Evolutionary conservation across 2,888 invertebrate species (phyloP).

Genomic region (Nemurella pictetii): DNA sequence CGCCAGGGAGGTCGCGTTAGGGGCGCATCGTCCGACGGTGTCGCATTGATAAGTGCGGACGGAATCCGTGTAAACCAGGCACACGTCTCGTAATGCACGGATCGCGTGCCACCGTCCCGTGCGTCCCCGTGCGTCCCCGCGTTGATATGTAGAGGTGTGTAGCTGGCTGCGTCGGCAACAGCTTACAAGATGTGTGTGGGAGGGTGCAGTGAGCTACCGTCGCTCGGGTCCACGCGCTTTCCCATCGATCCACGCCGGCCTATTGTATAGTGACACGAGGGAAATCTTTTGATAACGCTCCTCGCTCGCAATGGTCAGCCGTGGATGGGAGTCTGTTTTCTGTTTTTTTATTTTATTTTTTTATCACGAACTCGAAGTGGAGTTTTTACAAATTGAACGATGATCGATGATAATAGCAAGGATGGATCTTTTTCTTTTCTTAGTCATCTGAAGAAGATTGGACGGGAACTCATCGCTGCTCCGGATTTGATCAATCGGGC

Average conservation of each 20-base stretch:
- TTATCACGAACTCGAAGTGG: background rate
- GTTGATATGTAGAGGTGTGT: background rate
- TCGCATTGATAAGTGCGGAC: background rate
- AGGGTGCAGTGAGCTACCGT: too few relatives aligned
- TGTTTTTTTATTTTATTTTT: background rate
- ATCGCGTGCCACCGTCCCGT: background rate
- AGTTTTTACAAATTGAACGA: background rate
- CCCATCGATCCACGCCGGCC: background rate
- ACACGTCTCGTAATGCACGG: too few relatives aligned
- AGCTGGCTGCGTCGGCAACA: background rate
- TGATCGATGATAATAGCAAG: background rate
- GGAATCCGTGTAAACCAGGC: background rate
- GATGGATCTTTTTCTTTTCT: background rate
- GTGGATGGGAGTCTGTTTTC: background rate
- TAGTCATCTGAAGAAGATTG: background rate
- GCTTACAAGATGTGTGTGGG: background rate
- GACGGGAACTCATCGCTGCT: background rate
- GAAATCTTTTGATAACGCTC: background rate
- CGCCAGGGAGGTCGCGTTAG: background rate
- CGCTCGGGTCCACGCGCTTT: background rate
- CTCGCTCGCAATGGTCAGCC: background rate
- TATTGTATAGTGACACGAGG: background rate
- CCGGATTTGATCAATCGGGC: background rate
- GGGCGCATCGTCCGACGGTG: background rate
- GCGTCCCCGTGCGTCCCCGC: background rate